Conservation (phyloP, 2,888 invertebrate species). For the Rambutsinella grinnellia region DNA sequence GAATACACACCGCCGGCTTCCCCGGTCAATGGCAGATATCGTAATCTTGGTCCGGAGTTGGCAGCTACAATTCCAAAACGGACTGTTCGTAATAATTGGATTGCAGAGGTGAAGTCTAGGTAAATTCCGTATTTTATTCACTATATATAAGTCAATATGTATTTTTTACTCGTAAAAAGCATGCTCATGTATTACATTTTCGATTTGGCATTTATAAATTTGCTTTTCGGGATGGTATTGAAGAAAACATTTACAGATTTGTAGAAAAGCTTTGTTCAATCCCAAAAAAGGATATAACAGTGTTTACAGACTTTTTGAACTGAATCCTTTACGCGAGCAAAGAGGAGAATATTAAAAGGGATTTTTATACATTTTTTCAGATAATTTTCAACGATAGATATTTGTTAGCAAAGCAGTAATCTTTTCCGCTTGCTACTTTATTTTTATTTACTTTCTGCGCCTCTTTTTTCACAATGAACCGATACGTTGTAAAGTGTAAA, state of each 20-base stretch:
- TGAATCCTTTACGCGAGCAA: no score
- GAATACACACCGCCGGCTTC: slow-evolving; percentile 63
- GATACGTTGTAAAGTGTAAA: slow-evolving; percentile 23
- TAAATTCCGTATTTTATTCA: no score
- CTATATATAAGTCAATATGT: not conserved
- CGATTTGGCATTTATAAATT: no score
- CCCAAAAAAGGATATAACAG: not conserved
- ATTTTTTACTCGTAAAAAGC: no score
- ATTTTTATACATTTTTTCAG: no score
- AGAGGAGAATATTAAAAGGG: no score
- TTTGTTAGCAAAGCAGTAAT: slow-evolving; percentile 18
- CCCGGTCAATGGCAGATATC: slow-evolving; percentile 62
- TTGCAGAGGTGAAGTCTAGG: slow-evolving; percentile 59
- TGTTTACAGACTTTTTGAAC: not conserved
- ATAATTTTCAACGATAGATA: no score
- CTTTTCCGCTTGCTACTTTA: slow-evolving; percentile 43
- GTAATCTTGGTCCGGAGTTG: slow-evolving; percentile 64
- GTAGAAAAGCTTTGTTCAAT: not conserved
- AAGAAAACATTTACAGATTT: no score
- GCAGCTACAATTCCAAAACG: slow-evolving; percentile 66
- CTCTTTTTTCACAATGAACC: not conserved
- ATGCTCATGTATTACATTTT: no score
- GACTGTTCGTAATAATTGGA: slow-evolving; percentile 58
- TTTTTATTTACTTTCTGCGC: slow-evolving; percentile 27
- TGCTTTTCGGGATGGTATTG: no score